Conservation (phyloP, 2,888 invertebrate genomes). For the Macrosoma leucophasiata region DNA sequence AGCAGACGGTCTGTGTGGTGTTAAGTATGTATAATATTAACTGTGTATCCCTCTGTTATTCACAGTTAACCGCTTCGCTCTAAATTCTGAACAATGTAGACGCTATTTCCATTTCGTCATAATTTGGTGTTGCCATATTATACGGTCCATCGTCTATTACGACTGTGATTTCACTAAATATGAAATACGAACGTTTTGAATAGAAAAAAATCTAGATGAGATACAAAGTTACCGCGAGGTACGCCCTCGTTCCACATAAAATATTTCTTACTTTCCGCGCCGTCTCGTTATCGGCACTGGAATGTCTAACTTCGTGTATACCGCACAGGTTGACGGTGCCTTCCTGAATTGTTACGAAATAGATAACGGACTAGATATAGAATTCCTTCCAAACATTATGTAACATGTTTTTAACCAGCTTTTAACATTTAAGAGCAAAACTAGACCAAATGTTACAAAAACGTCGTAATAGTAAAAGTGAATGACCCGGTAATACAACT, state of each 20-base stretch:
- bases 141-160: too few species aligned
- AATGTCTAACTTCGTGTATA: slow-evolving; percentile 21
- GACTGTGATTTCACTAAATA: too few species aligned
- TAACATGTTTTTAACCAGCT: not conserved
- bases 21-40: slow-evolving; percentile 14
- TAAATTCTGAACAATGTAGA: slow-evolving; percentile 45
- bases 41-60: slow-evolving; percentile 31
- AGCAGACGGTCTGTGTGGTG: slow-evolving; percentile 29
- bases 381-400: slow-evolving; percentile 10
- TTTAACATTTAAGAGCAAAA: slow-evolving; percentile 1
- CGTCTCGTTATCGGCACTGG: slow-evolving; percentile 21
- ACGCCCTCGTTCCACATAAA: too few species aligned
- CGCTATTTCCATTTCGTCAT: too few species aligned
- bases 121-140: too few species aligned
- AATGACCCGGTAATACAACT: too few species aligned
- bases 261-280: slow-evolving; percentile 17
- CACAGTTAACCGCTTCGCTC: slow-evolving; percentile 39
- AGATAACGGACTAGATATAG: slow-evolving; percentile 27
- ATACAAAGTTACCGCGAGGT: too few species aligned
- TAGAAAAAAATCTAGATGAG: too few species aligned
- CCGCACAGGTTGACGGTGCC: slow-evolving; percentile 17
- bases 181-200: too few species aligned
- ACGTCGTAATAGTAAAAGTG: too few species aligned
- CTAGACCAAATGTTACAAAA: too few species aligned
- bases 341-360: slow-evolving; percentile 32